phyloP scores from a whole-genome alignment of 2,888 invertebrate species.

The Lamellibrachia columna region DNA sequence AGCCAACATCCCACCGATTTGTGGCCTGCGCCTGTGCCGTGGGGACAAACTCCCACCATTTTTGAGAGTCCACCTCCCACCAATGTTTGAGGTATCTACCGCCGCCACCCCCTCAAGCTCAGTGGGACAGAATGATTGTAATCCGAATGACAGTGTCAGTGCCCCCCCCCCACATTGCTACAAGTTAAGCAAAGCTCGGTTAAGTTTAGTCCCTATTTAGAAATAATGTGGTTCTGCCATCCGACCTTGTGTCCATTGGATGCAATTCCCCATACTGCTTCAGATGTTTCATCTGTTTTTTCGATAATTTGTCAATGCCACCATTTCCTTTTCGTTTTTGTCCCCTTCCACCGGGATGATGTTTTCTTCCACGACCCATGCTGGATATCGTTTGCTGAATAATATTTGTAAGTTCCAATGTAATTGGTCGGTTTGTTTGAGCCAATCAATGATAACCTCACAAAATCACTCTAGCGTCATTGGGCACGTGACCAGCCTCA shows the following conservation, averaged over 20 bases:
- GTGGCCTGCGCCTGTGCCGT: too few species aligned
- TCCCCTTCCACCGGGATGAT: constrained; percentile 3
- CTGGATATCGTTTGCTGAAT: background rate
- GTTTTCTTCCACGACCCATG: constrained; percentile 18
- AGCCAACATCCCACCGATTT: too few species aligned
- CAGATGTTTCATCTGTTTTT: constrained; percentile 42
- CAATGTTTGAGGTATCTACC: too few species aligned
- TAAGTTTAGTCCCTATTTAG: background rate
- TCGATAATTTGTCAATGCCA: constrained; percentile 28
- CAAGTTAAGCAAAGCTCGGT: background rate
- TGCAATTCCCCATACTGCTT: constrained; percentile 44
- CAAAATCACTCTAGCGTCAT: constrained; percentile 17
- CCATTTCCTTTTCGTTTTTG: constrained; percentile 21
- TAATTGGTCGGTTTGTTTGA: background rate
- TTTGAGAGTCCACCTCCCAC: too few species aligned
- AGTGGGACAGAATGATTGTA: too few species aligned
- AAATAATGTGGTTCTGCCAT: background rate
- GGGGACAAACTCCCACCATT: too few species aligned
- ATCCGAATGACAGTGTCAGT: too few species aligned
- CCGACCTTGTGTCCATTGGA: constrained; percentile 31
- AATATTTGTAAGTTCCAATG: background rate
- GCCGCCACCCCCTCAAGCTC: too few species aligned
- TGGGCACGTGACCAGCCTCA: background rate
- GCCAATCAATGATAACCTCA: background rate
- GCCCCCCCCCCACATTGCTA: too few species aligned